Evolutionary conservation across 2,797 vertebrate genomes (phyloP).

Genomic region (Tamandua tetradactyla): DNA sequence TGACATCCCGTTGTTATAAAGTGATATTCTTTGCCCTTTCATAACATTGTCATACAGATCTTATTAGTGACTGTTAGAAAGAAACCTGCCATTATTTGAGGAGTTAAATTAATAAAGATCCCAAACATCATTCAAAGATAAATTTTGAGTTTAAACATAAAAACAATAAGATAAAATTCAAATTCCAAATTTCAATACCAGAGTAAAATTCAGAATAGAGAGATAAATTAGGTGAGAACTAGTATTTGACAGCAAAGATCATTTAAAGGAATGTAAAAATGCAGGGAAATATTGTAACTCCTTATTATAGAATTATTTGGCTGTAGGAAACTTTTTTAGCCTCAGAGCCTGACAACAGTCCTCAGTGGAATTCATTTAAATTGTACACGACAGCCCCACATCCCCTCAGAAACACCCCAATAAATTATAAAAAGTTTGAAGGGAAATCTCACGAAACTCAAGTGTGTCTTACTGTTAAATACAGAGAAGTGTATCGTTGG

Average conservation of each 20-base stretch:
- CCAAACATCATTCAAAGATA: constrained; percentile 19
- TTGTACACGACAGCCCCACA: too few relatives aligned
- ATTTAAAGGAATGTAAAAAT: not conserved
- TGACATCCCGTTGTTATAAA: not conserved
- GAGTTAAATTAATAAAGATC: constrained; percentile 3
- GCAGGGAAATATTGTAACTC: not conserved
- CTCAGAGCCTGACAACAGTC: not conserved
- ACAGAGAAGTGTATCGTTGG: not conserved
- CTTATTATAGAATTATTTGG: not conserved
- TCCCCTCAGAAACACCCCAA: not conserved
- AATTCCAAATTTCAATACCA: not conserved
- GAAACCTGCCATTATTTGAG: not conserved
- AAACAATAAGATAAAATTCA: not conserved
- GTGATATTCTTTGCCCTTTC: not conserved
- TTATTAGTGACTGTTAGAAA: not conserved
- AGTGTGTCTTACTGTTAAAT: not conserved
- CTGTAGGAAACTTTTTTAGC: not conserved
- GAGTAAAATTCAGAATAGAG: not conserved
- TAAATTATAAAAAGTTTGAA: not conserved
- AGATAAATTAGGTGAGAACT: not conserved
- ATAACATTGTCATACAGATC: not conserved
- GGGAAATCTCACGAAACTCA: not conserved
- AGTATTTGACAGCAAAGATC: not conserved
- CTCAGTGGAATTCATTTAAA: not conserved
- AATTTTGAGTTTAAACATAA: constrained; percentile 37